phyloP scores from a whole-genome alignment of 2,888 invertebrate genomes.

The Odiellus spinosus region DNA sequence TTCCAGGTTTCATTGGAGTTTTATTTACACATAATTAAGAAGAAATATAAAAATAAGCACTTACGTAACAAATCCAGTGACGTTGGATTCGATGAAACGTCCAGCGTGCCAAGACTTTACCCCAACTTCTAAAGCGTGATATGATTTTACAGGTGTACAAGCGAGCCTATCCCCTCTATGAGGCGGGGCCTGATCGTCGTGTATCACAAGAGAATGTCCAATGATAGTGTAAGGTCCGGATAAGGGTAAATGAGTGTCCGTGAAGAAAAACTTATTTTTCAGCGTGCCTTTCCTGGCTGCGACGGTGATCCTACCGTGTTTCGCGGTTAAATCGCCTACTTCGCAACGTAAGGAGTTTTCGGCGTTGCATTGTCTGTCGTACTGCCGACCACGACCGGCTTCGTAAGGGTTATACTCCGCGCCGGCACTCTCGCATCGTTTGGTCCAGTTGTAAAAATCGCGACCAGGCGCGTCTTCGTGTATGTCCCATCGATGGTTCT shows the following conservation, averaged over 20 bases:
- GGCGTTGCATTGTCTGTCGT: conserved; percentile 14
- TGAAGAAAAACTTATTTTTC: conserved; percentile 44
- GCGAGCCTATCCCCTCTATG: conserved; percentile 75
- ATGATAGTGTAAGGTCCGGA: conserved; percentile 43
- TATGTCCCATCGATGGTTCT: conserved; percentile 54
- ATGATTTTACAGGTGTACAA: conserved; percentile 47
- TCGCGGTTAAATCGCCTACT: conserved; percentile 51
- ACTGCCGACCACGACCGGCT: conserved; percentile 29
- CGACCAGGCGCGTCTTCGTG: conserved; percentile 57
- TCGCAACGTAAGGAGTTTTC: conserved; percentile 20
- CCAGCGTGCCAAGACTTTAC: conserved; percentile 16
- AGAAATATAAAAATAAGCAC: too few relatives aligned
- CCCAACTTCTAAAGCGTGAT: conserved; percentile 18
- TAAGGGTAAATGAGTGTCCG: conserved; percentile 57
- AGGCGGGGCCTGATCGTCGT: conserved; percentile 70
- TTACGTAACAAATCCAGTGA: conserved; percentile 16
- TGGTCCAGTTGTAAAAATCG: conserved; percentile 83
- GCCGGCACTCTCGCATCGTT: conserved; percentile 50
- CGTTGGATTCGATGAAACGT: conserved; percentile 16
- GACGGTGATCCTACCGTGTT: conserved; percentile 20
- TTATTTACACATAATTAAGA: too few relatives aligned
- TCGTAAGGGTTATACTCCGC: conserved; percentile 58
- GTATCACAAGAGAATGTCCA: conserved; percentile 61
- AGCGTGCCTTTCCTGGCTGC: conserved; percentile 12
- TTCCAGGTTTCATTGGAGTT: too few relatives aligned